Percentiles rank a stretch among this genome's conserved stretches.
phyloP scores from a whole-genome alignment of 2,888 invertebrate species.

The Pomacea canaliculata region DNA sequence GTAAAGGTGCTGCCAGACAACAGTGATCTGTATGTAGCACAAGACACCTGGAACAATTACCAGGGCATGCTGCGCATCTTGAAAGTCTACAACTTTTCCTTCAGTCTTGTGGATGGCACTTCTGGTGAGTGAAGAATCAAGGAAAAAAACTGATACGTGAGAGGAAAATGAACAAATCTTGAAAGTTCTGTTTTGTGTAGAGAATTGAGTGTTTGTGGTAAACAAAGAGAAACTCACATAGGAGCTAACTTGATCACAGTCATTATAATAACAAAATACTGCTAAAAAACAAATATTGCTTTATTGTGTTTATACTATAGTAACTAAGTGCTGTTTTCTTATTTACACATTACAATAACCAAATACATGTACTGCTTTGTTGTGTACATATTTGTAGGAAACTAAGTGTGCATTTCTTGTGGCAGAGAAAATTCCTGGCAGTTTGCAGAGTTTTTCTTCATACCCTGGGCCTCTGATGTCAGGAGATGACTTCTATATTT shows the following conservation, averaged over 20 bases:
- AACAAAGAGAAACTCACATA: background rate
- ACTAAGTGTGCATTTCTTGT: background rate
- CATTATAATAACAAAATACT: no score
- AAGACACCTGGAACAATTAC: slow-evolving; percentile 86
- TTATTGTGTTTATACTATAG: no score
- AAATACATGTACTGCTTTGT: no score
- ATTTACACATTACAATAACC: no score
- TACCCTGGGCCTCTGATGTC: slow-evolving; percentile 85
- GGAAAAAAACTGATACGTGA: background rate
- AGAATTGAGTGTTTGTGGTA: background rate
- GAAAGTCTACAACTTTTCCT: slow-evolving; percentile 83
- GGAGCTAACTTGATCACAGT: no score
- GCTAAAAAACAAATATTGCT: no score
- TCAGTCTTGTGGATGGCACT: background rate
- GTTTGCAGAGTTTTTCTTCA: slow-evolving; percentile 76
- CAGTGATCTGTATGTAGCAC: slow-evolving; percentile 78
- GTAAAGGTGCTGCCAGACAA: slow-evolving; percentile 76
- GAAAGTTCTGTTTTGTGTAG: background rate
- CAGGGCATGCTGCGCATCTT: slow-evolving; percentile 85
- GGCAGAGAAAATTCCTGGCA: slow-evolving; percentile 22
- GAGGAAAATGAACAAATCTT: background rate
- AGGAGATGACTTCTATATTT: slow-evolving; percentile 85
- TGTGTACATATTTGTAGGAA: no score
- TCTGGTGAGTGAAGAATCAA: slow-evolving; percentile 18
- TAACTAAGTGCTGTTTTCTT: no score